Base-by-base conservation (phyloP, 2,888 invertebrate genomes). In the Mythimna albipuncta region DNA sequence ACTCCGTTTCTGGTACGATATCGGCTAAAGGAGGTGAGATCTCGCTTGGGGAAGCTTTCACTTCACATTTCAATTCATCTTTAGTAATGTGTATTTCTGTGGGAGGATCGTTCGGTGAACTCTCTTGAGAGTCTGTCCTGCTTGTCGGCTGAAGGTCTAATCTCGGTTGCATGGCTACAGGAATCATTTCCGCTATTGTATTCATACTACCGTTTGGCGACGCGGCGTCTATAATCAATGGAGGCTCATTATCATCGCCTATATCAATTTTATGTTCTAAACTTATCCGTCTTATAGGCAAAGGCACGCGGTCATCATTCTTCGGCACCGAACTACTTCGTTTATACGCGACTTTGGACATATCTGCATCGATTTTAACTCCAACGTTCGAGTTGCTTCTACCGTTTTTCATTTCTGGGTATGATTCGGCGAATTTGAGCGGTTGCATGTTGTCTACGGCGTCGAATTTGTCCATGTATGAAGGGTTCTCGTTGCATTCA, bases 241-340 rank as follows among this genome's bases (percentile, higher is more conserved):
- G 96, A 0, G 96, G 96, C 86, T 96, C 96, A 19, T 93, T 95
- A 74, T 96, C 96, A 79, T 96, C 96, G 0, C 95, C 93, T 32
- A 96, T 96, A 84, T 96, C 96, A 58, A 96, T 96, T 85, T 96
- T 96, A 76, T 96, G 96, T 87, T 96, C 96, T 2, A 96, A 89
- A 79, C 96, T 96, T 62, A 95, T 94, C 68, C 96, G 85, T 75
- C 96, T 91, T 0, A 89, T 92, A 0, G 95, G 95, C 64, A 94
- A 83, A 0, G 91, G 85, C 0, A 94, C 87, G 0, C 94, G 88
- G 5, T 95, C 94, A 41, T 96, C 96, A 0, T 91, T 91, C 87
- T 96, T 96, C 2, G 96, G 96, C 0, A 96, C 94, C 0, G 96
- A 96, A 77, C 94, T 94, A 72, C 96, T 95, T 66, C 96, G 86